phyloP scores from a whole-genome alignment of 2,888 invertebrate genomes.

The Cephus spinipes region DNA sequence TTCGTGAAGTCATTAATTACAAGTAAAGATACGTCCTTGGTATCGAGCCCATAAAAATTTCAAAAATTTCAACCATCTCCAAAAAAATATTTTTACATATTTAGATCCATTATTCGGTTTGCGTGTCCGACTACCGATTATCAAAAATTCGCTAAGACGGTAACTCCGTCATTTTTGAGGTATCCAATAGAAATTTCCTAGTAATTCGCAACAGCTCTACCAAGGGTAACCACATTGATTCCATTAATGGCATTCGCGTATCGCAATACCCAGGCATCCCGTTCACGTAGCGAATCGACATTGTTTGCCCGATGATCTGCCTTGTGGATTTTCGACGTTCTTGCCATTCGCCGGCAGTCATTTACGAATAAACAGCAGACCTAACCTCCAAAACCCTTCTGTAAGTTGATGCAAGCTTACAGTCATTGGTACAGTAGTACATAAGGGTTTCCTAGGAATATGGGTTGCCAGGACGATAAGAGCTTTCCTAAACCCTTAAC shows the following conservation, averaged over 20 bases:
- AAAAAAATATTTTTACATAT: slow-evolving; percentile 10
- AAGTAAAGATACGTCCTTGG: too few species aligned
- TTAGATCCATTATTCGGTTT: slow-evolving; percentile 25
- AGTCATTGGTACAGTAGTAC: not conserved
- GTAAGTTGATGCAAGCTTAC: not conserved
- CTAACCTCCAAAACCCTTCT: not conserved
- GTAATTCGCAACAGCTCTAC: not conserved
- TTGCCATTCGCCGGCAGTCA: not conserved
- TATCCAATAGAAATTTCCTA: not conserved
- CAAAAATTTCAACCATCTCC: not conserved
- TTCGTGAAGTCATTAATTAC: too few species aligned
- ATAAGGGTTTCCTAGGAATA: not conserved
- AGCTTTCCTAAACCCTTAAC: not conserved
- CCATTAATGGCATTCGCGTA: not conserved
- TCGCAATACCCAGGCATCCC: not conserved
- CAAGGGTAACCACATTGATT: not conserved
- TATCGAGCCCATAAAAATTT: not conserved
- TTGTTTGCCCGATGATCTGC: not conserved
- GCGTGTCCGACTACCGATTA: slow-evolving; percentile 26
- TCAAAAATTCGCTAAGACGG: not conserved
- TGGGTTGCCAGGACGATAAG: not conserved
- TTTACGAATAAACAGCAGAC: not conserved
- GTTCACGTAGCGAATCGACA: not conserved
- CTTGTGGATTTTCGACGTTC: not conserved
- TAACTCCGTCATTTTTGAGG: not conserved